These are phyloP conservation scores for Myocastor coypus DNA, from an alignment of 2,113 vertebrate species.

Conservation along the genomic window DNA sequence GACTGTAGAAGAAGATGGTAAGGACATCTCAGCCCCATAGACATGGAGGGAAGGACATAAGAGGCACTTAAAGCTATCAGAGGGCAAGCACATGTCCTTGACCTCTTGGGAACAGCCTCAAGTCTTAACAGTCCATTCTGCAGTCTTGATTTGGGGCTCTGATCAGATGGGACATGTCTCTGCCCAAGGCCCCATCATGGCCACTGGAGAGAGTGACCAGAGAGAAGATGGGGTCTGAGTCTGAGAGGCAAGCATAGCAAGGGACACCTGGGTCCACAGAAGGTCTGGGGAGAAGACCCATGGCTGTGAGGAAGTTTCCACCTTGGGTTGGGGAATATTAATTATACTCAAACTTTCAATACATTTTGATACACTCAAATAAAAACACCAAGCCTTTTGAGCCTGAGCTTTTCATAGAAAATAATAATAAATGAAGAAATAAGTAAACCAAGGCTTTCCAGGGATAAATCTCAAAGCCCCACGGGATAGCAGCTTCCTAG, in stretches of 20 bases:
- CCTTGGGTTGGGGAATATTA: not conserved
- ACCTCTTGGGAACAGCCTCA: not conserved
- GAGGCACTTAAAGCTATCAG: not conserved
- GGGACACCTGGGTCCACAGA: not conserved
- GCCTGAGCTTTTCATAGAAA: not conserved
- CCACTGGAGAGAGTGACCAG: not conserved
- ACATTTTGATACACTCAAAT: not conserved
- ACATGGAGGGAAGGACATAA: not conserved
- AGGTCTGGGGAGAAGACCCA: no score
- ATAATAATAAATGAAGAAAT: not conserved
- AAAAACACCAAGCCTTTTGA: conserved; percentile 1
- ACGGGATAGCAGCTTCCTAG: not conserved
- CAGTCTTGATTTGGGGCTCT: not conserved
- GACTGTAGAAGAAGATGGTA: not conserved
- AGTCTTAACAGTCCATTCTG: not conserved
- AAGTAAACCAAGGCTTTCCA: not conserved
- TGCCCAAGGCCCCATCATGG: not conserved
- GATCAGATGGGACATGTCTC: not conserved
- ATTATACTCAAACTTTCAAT: not conserved
- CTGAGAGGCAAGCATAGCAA: not conserved
- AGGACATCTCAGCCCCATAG: not conserved
- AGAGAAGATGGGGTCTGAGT: not conserved
- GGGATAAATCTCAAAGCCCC: not conserved
- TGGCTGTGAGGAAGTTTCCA: not conserved
- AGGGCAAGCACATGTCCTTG: not conserved